Evolutionary conservation across 2,888 invertebrate genomes (phyloP).

Genomic region (Cosmia trapezina): DNA sequence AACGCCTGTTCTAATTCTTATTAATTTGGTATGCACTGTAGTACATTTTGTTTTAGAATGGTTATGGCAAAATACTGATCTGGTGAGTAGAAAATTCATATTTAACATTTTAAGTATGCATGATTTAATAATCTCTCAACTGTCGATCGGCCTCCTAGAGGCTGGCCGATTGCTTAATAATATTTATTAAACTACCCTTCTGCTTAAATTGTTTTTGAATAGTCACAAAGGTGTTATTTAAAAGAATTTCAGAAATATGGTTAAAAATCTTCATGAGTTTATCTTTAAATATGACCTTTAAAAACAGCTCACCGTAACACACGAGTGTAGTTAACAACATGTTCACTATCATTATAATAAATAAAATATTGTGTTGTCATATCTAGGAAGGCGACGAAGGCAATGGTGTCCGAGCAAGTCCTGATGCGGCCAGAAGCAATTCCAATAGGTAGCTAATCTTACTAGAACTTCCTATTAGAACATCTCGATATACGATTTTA

Average conservation of each 20-base stretch:
- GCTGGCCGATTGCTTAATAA: not conserved
- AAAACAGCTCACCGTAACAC: not conserved
- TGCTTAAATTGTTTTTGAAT: not conserved
- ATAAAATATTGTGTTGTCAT: constrained; percentile 39
- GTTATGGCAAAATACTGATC: constrained; percentile 66
- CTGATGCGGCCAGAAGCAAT: constrained; percentile 81
- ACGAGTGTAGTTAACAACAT: too few relatives aligned
- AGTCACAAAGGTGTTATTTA: not conserved
- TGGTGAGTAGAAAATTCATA: constrained; percentile 75
- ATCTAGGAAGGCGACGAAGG: constrained; percentile 82
- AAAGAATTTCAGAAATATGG: not conserved
- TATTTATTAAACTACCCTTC: not conserved
- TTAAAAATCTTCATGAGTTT: too few relatives aligned
- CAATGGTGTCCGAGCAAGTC: constrained; percentile 82
- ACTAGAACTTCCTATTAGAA: not conserved
- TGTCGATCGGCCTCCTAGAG: too few relatives aligned
- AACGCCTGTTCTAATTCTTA: constrained; percentile 71
- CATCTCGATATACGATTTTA: too few relatives aligned
- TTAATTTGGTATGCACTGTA: constrained; percentile 66
- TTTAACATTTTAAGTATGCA: constrained; percentile 36
- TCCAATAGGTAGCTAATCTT: constrained; percentile 78
- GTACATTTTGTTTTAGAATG: constrained; percentile 75
- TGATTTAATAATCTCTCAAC: constrained; percentile 13
- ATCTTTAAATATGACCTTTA: too few relatives aligned
- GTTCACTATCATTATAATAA: not conserved